phyloP scores from a whole-genome alignment of 1,140 invertebrate genomes.

The Pygmarrhopalites habei region DNA sequence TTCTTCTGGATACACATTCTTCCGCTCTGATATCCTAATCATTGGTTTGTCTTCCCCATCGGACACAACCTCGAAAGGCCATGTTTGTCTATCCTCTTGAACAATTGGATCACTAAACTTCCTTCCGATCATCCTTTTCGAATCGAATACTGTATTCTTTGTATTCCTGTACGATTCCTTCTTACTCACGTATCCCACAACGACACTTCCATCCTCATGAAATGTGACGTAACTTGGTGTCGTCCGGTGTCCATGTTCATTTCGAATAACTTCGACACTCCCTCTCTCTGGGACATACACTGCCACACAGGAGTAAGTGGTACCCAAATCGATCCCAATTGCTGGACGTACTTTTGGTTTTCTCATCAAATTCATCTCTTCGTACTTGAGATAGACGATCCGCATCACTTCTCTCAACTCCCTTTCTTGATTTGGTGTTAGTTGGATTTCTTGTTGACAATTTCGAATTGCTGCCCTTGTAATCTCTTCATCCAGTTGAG shows the following conservation, averaged over 20 bases:
- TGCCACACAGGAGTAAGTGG: conserved; percentile 71
- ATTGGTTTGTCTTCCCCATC: conserved; percentile 23
- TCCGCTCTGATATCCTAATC: conserved; percentile 44
- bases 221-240: background rate
- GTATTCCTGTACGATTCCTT: background rate
- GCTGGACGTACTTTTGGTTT: conserved; percentile 40
- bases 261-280: conserved; percentile 4
- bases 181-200: background rate
- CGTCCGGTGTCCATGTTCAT: background rate
- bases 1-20: conserved; percentile 47
- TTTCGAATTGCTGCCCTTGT: too few species aligned
- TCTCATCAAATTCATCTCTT: background rate
- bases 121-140: conserved; percentile 52
- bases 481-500: too few species aligned
- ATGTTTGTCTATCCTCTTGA: conserved; percentile 52
- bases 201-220: background rate
- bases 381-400: conserved; percentile 1
- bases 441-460: too few species aligned
- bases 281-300: conserved; percentile 53
- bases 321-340: conserved; percentile 67
- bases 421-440: background rate
- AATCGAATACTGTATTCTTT: conserved; percentile 42
- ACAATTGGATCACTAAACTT: conserved; percentile 50
- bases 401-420: background rate
- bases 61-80: conserved; percentile 4